Evolutionary conservation across 2,113 vertebrate species (phyloP), one percentile per base, ranked within the genome.

Genomic region (Pachypanchax playfairii): DNA sequence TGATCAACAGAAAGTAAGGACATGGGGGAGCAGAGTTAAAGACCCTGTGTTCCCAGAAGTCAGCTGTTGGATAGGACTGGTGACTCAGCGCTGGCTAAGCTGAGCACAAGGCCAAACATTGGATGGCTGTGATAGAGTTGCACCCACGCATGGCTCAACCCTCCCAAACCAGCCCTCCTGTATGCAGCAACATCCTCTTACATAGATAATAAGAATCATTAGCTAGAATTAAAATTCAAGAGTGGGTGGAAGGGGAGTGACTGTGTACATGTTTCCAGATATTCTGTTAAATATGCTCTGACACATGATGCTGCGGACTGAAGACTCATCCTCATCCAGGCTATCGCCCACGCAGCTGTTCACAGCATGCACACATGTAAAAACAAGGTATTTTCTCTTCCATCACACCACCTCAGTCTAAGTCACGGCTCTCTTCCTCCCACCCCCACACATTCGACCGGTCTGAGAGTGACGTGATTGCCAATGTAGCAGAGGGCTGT

Each of bases 171-270:
- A 84, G 77, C 59, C 35, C 80, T 82, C 77, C 80, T 68, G 78
- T 80, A 49, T 69, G 69, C 69, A 67, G 75, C 66, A 74, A 83
- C 84, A 79, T 52, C 73, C 75, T 86, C 79, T 88, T 79, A 82
- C 72, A 79, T 72, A 87, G 73, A 80, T 87, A 88, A 88, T 88
- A 77, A 84, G 63, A 53, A 82, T 84, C 86, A 89, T 89, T 89
- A 88, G 73, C 61, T 1, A 3, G 57, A 76, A 87, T 87, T 88
- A 84, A 87, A 91, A 91, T 83, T 54, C 52, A 49, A 49, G 83
- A 86, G 87, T 87, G 75, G 85, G 89, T 67, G 64, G 76, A 50
- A 59, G 74, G 70, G 38, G 51, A 56, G 64, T 61, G 75, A 80
- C 53, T 75, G 72, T 77, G 64, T 80, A 71, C 71, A 39, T 72